Percentiles rank a stretch among this genome's conserved stretches.
Conservation (phyloP, 2,113 vertebrate genomes). For the Archilochus colubris region DNA sequence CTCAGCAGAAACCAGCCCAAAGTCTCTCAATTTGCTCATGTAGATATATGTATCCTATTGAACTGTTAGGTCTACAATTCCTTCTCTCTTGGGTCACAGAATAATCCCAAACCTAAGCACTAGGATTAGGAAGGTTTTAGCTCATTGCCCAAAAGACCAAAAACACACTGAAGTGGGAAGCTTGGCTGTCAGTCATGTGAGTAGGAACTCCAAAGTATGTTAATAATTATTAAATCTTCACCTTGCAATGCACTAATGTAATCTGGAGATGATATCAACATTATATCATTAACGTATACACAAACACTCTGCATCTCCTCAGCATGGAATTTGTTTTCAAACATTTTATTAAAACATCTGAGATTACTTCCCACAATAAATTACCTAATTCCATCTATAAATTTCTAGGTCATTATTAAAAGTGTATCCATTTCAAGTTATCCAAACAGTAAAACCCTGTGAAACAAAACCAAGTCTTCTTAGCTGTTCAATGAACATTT, state of each 20-base stretch:
- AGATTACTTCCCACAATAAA: not conserved
- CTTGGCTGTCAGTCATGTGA: not conserved
- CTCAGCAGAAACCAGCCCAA: not conserved
- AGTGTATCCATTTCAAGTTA: not conserved
- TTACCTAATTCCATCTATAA: not conserved
- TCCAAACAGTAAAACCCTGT: not conserved
- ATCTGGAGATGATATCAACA: not conserved
- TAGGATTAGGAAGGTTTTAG: conserved; percentile 34
- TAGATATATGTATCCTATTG: not conserved
- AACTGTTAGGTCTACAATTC: not conserved
- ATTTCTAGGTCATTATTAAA: not conserved
- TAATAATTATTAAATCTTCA: conserved; percentile 20
- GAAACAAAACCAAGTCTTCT: not conserved
- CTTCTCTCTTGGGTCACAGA: not conserved
- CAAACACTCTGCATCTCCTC: not conserved
- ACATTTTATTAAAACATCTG: not conserved
- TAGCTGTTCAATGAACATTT: not conserved
- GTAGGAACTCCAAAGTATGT: not conserved
- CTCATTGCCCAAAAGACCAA: conserved; percentile 30
- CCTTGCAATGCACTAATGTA: not conserved
- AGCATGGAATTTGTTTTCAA: not conserved
- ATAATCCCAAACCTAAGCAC: not conserved
- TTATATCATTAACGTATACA: not conserved
- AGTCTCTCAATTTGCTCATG: not conserved
- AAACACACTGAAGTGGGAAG: not conserved